Evolutionary conservation across 2,113 vertebrate genomes (phyloP).

Genomic region (Triplophysa siluroides): DNA sequence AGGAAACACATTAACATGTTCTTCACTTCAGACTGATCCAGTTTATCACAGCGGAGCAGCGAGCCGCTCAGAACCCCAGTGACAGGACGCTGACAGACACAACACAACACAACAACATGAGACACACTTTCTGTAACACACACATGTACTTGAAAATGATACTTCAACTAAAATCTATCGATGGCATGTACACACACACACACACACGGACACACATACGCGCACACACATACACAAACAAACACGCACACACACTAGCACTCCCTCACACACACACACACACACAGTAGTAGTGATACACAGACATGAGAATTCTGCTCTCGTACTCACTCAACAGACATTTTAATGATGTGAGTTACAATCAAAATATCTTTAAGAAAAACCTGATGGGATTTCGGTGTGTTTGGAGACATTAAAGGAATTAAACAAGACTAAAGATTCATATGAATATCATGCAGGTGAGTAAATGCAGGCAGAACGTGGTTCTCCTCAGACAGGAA

Average conservation of each 20-base stretch:
- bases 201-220: not conserved
- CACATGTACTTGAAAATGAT: no score
- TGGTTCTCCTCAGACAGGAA: no score
- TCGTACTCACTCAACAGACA: no score
- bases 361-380: no score
- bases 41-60: conserved; percentile 90
- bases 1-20: conserved; percentile 97
- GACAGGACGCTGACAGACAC: conserved; percentile 77
- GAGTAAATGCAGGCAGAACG: not conserved
- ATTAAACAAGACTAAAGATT: no score
- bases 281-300: not conserved
- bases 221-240: not conserved
- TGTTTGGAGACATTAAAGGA: no score
- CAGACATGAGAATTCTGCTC: no score
- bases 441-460: not conserved
- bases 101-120: conserved; percentile 3
- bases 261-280: conserved; percentile 2
- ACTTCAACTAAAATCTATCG: not conserved
- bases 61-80: conserved; percentile 80
- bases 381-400: no score
- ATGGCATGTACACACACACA: not conserved
- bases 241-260: not conserved
- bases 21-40: conserved; percentile 95
- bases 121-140: not conserved
- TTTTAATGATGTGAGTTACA: no score